Conservation (phyloP, 2,888 invertebrate genomes). For the Hipparchia semele region DNA sequence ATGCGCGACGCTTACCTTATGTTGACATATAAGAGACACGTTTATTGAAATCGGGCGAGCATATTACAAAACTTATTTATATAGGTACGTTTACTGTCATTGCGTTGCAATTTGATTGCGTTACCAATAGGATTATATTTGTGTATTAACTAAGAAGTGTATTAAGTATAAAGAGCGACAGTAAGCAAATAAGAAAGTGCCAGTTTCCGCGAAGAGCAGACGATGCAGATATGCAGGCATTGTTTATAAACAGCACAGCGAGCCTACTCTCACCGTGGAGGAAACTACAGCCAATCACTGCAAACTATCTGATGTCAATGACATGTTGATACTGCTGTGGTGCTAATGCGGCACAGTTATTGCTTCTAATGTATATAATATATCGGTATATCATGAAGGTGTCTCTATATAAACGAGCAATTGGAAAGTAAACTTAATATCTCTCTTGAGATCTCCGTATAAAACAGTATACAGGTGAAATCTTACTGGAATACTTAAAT, state of each 20-base stretch:
- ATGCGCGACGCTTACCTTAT: no score
- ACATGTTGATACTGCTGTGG: slow-evolving; percentile 19
- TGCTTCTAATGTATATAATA: neutral
- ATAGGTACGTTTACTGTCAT: neutral
- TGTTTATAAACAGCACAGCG: slow-evolving; percentile 33
- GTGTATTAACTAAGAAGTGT: neutral
- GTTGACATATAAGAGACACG: no score
- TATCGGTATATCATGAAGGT: no score
- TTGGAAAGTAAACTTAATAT: no score
- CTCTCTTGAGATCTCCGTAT: no score
- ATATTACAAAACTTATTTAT: neutral
- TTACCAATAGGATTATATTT: neutral
- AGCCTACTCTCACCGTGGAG: slow-evolving; percentile 28
- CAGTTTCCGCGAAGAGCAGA: slow-evolving; percentile 28
- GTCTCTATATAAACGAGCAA: no score
- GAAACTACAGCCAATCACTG: slow-evolving; percentile 24
- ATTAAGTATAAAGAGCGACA: neutral
- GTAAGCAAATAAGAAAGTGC: slow-evolving; percentile 7
- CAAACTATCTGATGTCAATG: slow-evolving; percentile 29
- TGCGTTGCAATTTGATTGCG: neutral
- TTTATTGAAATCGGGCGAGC: no score
- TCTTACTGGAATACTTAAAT: no score
- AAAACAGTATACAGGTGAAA: no score
- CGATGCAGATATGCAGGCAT: slow-evolving; percentile 30
- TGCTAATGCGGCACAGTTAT: neutral